These are phyloP conservation scores for Leptodirus hochenwartii DNA, from an alignment of 2,888 invertebrate genomes.

Conservation along the genomic window DNA sequence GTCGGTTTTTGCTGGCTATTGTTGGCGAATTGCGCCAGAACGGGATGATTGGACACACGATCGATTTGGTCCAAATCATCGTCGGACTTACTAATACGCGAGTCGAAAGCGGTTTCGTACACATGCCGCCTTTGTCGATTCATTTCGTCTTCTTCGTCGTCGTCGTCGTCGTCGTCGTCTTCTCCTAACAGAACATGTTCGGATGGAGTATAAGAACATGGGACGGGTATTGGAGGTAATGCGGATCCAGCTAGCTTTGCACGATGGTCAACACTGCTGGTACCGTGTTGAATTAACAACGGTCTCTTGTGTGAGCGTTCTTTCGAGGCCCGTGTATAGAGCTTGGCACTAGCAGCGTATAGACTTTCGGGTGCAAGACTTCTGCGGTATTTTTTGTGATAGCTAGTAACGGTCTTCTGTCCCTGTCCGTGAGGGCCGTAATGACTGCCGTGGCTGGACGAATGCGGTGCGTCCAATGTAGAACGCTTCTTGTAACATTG, in stretches of 20 bases:
- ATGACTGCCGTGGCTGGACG: background rate
- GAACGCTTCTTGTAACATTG: constrained; percentile 8
- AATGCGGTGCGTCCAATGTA: too few species aligned
- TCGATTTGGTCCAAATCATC: constrained; percentile 67
- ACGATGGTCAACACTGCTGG: constrained; percentile 55
- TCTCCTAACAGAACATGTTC: background rate
- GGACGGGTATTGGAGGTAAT: constrained; percentile 48
- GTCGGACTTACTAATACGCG: constrained; percentile 65
- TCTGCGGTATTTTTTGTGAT: constrained; percentile 20
- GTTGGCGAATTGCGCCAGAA: constrained; percentile 39
- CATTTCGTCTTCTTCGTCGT: constrained; percentile 39
- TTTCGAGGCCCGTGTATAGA: too few species aligned
- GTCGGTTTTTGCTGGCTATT: constrained; percentile 17
- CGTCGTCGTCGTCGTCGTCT: constrained; percentile 22
- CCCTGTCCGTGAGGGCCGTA: background rate
- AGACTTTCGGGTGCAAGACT: too few species aligned
- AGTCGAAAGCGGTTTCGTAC: constrained; percentile 81
- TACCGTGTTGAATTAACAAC: constrained; percentile 45
- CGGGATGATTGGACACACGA: constrained; percentile 63
- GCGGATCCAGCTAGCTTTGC: constrained; percentile 35
- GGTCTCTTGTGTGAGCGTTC: too few species aligned
- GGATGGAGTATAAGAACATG: constrained; percentile 38
- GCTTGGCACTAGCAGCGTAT: too few species aligned
- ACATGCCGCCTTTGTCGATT: constrained; percentile 54
- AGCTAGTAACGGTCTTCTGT: constrained; percentile 7